These are phyloP conservation scores for Ptychoptera albimana DNA, from an alignment of 2,888 invertebrate species.

Conservation along the genomic window DNA sequence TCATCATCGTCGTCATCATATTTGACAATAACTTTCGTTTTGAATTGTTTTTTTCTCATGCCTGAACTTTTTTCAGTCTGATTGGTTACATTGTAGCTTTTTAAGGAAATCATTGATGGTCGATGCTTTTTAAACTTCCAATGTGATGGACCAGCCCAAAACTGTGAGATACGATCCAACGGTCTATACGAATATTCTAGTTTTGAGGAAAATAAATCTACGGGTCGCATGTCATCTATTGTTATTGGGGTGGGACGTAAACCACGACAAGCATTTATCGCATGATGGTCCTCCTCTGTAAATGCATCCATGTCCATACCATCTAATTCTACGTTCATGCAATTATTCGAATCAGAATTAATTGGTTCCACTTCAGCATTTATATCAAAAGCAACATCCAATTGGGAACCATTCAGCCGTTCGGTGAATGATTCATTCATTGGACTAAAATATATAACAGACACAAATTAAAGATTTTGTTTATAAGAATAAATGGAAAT, in stretches of 20 bases:
- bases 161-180: conserved; percentile 29
- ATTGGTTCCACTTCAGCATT: conserved; percentile 45
- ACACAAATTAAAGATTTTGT: too few relatives aligned
- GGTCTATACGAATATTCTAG: conserved; percentile 59
- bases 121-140: conserved; percentile 47
- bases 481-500: background rate
- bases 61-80: background rate
- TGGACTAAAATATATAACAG: too few relatives aligned
- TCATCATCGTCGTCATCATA: conserved; percentile 20
- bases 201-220: conserved; percentile 30
- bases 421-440: conserved; percentile 15
- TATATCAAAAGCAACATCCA: conserved; percentile 44
- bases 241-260: conserved; percentile 26
- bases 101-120: background rate
- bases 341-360: conserved; percentile 27
- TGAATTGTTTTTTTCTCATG: background rate
- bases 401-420: conserved; percentile 34
- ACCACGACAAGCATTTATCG: conserved; percentile 24
- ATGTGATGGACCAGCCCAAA: conserved; percentile 73
- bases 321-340: conserved; percentile 29
- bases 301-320: conserved; percentile 27
- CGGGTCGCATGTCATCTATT: conserved; percentile 41
- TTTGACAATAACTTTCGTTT: conserved; percentile 11
- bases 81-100: background rate
- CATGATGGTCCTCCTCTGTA: conserved; percentile 25